Evolutionary conservation across 2,888 invertebrate species (phyloP), one percentile per base, ranked within the genome.

Genomic region (Gisinianus flammeolus): DNA sequence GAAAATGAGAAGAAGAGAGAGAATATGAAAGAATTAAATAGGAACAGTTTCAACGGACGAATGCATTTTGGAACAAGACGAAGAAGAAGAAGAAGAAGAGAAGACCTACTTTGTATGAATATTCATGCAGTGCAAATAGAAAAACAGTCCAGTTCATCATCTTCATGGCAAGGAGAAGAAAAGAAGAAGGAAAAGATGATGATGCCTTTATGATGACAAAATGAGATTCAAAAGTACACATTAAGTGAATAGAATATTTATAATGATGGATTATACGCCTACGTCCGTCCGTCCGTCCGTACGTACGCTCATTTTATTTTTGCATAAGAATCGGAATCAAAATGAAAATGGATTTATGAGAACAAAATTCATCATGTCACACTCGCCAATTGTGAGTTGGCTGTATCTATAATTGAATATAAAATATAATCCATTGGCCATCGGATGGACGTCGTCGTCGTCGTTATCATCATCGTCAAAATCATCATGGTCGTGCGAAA

Each of bases 41-140:
- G 73, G 62, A 73, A 73, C 73, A 58, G 73, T 73, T 73, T 73
- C 31, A 73, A 73, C 73, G 73, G 73, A 62, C 73, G 62, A 73
- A 73, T 73, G 73, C 73, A 73, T 73, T 28, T 35, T 56, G 33
- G 2, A 44, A 19, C 16, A 44, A 44, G 44, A 35, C 12, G 35
- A 35, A 2, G 44, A 6, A 44, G 44, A 44, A 16, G 44, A 44
- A 12, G 16, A 44, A 44, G 44, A 44, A 19, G 19, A 44, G 19
- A 26, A 71, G 71, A 71, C 71, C 71, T 71, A 71, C 71, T 71
- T 71, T 71, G 19, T 56, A 71, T 71, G 52, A 71, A 71, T 69
- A 69, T 69, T 69, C 69, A 44, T 69, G 69, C 28, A 24, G 16
- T 44, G n/a, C 22, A 58, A 24, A 24, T 12, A 30, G 8, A 71